phyloP scores from a whole-genome alignment of 2,888 invertebrate genomes.

The Callimorpha dominula region DNA sequence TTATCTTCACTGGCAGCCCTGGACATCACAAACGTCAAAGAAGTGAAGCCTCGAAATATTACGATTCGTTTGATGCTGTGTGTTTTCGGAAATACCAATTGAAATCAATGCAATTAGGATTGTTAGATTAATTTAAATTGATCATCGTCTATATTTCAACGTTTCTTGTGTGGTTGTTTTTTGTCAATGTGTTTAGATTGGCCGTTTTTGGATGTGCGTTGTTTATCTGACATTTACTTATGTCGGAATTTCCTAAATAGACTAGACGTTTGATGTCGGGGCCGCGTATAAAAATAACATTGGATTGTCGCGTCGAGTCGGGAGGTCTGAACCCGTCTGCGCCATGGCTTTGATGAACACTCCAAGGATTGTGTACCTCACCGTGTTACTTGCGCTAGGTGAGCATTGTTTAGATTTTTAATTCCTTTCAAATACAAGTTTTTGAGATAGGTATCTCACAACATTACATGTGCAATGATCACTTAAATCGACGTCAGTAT shows the following conservation, averaged over 20 bases:
- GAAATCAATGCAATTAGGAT: conserved; percentile 58
- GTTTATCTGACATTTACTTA: conserved; percentile 78
- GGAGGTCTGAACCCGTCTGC: conserved; percentile 68
- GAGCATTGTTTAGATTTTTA: conserved; percentile 49
- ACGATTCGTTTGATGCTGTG: conserved; percentile 45
- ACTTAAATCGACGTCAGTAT: conserved; percentile 1
- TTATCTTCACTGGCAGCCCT: background rate
- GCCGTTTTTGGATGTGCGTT: conserved; percentile 72
- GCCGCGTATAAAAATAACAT: conserved; percentile 84
- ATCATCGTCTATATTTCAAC: conserved; percentile 35
- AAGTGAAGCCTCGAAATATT: conserved; percentile 41
- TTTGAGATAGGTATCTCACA: background rate
- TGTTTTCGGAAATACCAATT: conserved; percentile 62
- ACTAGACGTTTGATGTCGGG: conserved; percentile 83
- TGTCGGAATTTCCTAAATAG: conserved; percentile 81
- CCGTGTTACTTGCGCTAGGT: conserved; percentile 68
- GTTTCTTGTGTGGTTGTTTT: conserved; percentile 33
- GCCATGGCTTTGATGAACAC: conserved; percentile 68
- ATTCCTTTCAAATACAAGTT: conserved; percentile 14
- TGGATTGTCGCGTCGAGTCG: conserved; percentile 73
- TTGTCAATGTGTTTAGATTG: conserved; percentile 53
- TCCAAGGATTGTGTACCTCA: conserved; percentile 56
- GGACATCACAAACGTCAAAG: conserved; percentile 30
- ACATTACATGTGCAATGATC: background rate
- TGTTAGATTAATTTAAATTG: conserved; percentile 48